Evolutionary conservation across 2,888 invertebrate species (phyloP).

Genomic region (Drosophila paramelanica): DNA sequence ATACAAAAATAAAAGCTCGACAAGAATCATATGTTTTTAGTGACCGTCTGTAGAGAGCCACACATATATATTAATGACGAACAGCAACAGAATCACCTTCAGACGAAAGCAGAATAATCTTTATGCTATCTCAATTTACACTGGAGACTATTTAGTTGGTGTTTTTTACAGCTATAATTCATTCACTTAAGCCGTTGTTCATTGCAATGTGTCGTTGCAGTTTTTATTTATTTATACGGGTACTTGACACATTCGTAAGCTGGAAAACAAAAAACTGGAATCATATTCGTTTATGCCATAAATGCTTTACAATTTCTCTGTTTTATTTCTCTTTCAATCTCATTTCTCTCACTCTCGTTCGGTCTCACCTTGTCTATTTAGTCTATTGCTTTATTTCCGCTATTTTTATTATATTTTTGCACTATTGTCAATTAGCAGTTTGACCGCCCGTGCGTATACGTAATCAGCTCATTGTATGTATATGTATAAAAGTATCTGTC

Average conservation of each 20-base stretch:
- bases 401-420: constrained; percentile 12
- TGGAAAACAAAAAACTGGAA: not conserved
- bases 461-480: constrained; percentile 39
- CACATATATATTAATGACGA: constrained; percentile 40
- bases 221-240: constrained; percentile 17
- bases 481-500: not conserved
- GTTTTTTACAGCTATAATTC: constrained; percentile 2
- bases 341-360: constrained; percentile 1
- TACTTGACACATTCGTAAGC: constrained; percentile 3
- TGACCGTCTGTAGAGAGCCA: constrained; percentile 38
- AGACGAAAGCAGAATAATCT: constrained; percentile 48
- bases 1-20: constrained; percentile 38
- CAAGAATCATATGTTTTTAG: constrained; percentile 36
- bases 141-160: constrained; percentile 15
- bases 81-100: constrained; percentile 61
- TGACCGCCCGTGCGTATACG: constrained; percentile 65
- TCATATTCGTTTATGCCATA: not conserved
- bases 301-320: no score
- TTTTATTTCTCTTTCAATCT: no score
- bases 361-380: constrained; percentile 6
- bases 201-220: constrained; percentile 5
- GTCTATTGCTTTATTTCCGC: constrained; percentile 19
- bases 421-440: constrained; percentile 52
- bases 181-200: constrained; percentile 8
- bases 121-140: constrained; percentile 56